Evolutionary conservation across 1,140 invertebrate genomes (phyloP).

Genomic region (Listronotus bonariensis): DNA sequence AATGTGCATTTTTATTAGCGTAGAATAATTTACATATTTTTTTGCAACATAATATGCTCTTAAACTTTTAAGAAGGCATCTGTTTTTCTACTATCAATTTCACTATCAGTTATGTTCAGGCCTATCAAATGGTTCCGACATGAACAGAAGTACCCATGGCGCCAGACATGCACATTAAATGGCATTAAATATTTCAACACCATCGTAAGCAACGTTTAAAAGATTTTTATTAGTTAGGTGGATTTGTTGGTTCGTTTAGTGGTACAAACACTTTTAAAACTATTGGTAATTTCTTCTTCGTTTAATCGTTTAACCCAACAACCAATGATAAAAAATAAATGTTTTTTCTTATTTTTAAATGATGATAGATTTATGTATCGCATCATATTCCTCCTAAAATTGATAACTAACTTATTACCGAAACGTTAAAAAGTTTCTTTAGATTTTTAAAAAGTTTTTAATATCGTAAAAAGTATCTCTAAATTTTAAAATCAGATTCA

Average conservation of each 20-base stretch:
- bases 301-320: too few species aligned
- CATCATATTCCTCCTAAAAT: too few species aligned
- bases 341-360: too few species aligned
- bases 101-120: not conserved
- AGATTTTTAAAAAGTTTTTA: too few species aligned
- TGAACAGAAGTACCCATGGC: slow-evolving; percentile 10
- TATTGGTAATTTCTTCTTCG: too few species aligned
- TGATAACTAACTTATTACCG: too few species aligned
- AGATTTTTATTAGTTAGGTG: not conserved
- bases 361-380: too few species aligned
- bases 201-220: not conserved
- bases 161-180: slow-evolving; percentile 15
- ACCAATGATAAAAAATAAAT: too few species aligned
- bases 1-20: too few species aligned
- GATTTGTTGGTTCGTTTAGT: not conserved
- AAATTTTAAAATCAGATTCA: too few species aligned
- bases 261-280: not conserved
- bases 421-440: too few species aligned
- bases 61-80: not conserved
- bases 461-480: too few species aligned
- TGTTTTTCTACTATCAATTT: slow-evolving; percentile 3
- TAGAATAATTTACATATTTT: not conserved
- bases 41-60: not conserved
- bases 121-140: slow-evolving; percentile 4
- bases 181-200: slow-evolving; percentile 10